These are phyloP conservation scores for Acanthornis magna DNA, from an alignment of 2,797 vertebrate species.

Conservation along the genomic window DNA sequence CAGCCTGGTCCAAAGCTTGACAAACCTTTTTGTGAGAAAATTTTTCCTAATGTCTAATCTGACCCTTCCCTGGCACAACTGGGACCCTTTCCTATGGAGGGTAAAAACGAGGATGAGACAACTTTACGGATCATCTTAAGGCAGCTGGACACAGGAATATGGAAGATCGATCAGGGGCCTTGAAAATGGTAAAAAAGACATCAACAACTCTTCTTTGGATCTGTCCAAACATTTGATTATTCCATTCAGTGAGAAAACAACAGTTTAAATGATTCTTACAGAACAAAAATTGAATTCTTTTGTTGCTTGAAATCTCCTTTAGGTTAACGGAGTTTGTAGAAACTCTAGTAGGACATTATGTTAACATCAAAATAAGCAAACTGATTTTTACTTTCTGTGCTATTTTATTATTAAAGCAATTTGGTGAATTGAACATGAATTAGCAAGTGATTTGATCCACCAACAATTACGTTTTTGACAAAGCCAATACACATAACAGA, in stretches of 20 bases:
- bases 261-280: not conserved
- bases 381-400: not conserved
- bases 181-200: not conserved
- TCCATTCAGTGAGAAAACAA: not conserved
- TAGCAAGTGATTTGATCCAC: not conserved
- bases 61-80: not conserved
- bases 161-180: not conserved
- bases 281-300: not conserved
- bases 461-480: not conserved
- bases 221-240: not conserved
- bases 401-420: not conserved
- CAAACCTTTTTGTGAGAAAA: not conserved
- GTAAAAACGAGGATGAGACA: not conserved
- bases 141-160: not conserved
- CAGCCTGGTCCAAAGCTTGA: not conserved
- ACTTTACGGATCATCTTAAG: not conserved
- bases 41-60: not conserved
- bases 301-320: not conserved
- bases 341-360: not conserved
- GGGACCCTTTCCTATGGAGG: rapidly evolving
- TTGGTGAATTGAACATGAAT: not conserved
- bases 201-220: not conserved
- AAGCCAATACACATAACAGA: not conserved
- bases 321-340: not conserved
- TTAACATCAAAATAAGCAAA: not conserved